Conservation (phyloP, 2,113 vertebrate genomes). For the Tetrao urogallus region DNA sequence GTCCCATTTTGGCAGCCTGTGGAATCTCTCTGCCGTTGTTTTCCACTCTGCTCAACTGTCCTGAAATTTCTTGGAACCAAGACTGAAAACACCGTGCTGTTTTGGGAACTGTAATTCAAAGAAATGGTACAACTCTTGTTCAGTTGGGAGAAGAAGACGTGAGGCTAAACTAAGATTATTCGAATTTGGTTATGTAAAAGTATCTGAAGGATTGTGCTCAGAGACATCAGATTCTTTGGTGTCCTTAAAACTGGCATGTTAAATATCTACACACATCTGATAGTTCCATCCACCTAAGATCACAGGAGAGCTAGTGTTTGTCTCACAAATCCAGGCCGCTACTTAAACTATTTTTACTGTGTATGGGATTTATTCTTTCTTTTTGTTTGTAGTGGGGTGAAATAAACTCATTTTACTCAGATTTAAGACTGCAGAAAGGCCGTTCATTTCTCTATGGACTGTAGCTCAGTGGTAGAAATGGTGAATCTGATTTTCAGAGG, state of each 20-base stretch:
- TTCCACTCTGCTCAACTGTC: not conserved
- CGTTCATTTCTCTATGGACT: not conserved
- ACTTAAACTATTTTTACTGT: not conserved
- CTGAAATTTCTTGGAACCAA: not conserved
- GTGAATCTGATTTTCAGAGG: constrained; percentile 8
- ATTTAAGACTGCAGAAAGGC: not conserved
- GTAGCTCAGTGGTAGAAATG: not conserved
- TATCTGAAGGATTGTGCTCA: not conserved
- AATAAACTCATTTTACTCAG: not conserved
- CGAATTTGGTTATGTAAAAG: rapidly evolving
- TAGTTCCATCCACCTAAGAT: not conserved
- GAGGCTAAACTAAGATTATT: not conserved
- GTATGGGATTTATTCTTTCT: not conserved
- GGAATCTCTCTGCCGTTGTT: not conserved
- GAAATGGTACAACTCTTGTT: not conserved
- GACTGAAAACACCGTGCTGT: rapidly evolving
- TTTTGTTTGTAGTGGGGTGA: not conserved
- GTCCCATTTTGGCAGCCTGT: not conserved
- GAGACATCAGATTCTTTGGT: not conserved
- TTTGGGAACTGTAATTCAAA: not conserved
- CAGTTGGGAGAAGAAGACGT: not conserved
- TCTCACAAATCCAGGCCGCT: not conserved
- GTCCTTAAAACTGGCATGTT: not conserved
- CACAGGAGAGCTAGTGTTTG: not conserved
- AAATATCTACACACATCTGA: not conserved